A percentile compares a stretch with the other conserved stretches of the same genome.
phyloP scores from a whole-genome alignment of 2,888 invertebrate species.

The Aphrophora alni region DNA sequence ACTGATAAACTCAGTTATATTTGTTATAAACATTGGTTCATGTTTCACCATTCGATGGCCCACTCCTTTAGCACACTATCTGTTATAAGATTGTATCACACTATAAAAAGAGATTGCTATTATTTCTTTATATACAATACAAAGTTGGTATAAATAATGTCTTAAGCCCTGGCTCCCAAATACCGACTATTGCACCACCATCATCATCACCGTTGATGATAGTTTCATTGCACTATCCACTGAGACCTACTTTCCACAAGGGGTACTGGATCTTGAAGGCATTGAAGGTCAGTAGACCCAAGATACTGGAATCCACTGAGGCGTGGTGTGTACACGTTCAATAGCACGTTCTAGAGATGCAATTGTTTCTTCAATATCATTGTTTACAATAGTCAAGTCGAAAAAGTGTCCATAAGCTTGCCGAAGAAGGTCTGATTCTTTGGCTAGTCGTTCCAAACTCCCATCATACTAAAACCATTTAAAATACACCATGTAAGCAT shows the following conservation, averaged over 20 bases:
- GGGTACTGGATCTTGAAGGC: background rate
- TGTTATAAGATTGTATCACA: background rate
- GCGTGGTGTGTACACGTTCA: conserved; percentile 86
- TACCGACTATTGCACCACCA: background rate
- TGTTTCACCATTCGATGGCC: background rate
- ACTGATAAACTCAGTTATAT: background rate
- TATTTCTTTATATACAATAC: conserved; percentile 1
- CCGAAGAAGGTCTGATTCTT: conserved; percentile 95
- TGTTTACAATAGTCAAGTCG: conserved; percentile 97
- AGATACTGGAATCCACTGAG: conserved; percentile 97
- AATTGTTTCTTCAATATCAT: conserved; percentile 99
- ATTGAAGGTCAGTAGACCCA: conserved; percentile 87
- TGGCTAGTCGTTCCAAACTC: conserved; percentile 92
- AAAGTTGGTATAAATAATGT: conserved; percentile 1
- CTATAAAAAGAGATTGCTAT: background rate
- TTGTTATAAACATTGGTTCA: background rate
- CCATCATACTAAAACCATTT: conserved; percentile 87
- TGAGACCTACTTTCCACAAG: conserved; percentile 1
- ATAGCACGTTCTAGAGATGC: conserved; percentile 89
- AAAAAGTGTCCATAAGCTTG: conserved; percentile 99
- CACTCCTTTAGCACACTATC: background rate
- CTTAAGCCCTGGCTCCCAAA: background rate
- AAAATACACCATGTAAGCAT: background rate
- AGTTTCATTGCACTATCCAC: background rate
- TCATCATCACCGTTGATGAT: no score